Percentiles rank a stretch among this genome's conserved stretches.
Evolutionary conservation across 2,113 vertebrate species (phyloP).

Genomic region (Solenodon paradoxus): DNA sequence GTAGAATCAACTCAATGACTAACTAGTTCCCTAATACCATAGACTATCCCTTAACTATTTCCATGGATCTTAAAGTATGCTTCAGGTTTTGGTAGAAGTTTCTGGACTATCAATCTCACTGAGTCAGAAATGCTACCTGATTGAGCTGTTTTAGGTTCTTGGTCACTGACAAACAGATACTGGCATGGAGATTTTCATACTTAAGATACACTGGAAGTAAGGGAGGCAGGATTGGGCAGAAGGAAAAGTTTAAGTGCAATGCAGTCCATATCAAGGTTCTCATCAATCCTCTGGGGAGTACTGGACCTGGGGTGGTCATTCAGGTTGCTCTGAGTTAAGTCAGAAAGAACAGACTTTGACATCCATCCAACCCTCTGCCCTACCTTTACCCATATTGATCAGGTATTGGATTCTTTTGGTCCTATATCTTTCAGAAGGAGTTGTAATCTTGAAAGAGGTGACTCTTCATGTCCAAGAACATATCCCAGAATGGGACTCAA

Average conservation of each 20-base stretch:
- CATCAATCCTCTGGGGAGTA: rapidly evolving
- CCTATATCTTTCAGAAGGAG: not conserved
- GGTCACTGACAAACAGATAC: not conserved
- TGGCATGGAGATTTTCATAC: not conserved
- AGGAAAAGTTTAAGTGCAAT: not conserved
- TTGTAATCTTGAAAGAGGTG: not conserved
- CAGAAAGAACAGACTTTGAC: not conserved
- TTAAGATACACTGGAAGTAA: not conserved
- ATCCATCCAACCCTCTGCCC: too few species aligned
- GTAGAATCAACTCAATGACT: not conserved
- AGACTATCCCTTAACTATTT: not conserved
- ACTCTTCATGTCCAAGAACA: not conserved
- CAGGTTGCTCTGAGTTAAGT: not conserved
- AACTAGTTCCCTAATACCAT: not conserved
- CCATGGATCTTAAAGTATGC: not conserved
- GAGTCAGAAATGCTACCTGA: not conserved
- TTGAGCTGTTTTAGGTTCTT: not conserved
- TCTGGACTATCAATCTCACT: not conserved
- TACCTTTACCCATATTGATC: not conserved
- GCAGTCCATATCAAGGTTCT: not conserved
- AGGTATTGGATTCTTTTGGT: not conserved
- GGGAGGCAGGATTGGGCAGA: not conserved
- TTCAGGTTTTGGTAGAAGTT: not conserved
- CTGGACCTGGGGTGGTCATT: not conserved
- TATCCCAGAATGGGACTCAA: not conserved